Percentiles rank a stretch among this genome's conserved stretches.
Conservation (phyloP, 2,797 vertebrate species). For the Tympanoctomys barrerae region DNA sequence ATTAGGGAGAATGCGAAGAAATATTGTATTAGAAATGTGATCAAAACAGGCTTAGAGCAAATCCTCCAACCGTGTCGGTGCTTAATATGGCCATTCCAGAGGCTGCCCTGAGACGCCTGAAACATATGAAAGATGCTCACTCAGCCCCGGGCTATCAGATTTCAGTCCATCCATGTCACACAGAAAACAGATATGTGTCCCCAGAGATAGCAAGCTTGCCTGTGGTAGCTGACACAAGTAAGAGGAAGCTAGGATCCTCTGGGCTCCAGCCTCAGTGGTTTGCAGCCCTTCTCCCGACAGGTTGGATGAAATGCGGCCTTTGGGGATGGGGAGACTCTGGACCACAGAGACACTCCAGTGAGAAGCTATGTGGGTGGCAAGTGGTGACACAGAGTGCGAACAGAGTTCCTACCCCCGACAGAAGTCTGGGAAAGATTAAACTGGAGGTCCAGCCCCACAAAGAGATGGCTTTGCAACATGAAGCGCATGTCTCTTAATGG, state of each 20-base stretch:
- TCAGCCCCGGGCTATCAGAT: background rate
- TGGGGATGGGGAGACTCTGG: background rate
- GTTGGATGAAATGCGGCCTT: background rate
- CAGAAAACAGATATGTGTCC: constrained; percentile 14
- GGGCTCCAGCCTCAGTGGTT: background rate
- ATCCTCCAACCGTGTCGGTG: constrained; percentile 37
- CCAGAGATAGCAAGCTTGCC: background rate
- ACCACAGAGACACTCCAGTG: background rate
- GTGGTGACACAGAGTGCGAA: background rate
- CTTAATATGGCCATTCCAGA: constrained; percentile 56
- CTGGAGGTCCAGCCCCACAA: background rate
- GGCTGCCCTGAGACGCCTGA: constrained; percentile 9
- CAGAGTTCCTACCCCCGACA: background rate
- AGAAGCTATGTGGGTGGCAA: background rate
- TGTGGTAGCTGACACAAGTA: background rate
- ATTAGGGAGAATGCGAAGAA: constrained; percentile 72
- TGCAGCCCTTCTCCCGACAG: constrained; percentile 16
- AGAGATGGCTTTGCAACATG: background rate
- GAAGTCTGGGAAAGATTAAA: background rate
- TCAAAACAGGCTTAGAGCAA: constrained; percentile 79
- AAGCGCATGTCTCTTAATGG: background rate
- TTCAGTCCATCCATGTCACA: background rate
- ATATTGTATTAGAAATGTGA: constrained; percentile 74
- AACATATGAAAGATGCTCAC: constrained; percentile 42
- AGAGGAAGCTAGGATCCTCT: background rate